Base-by-base conservation (phyloP, 2,113 vertebrate genomes). In the Protobothrops mucrosquamatus region DNA sequence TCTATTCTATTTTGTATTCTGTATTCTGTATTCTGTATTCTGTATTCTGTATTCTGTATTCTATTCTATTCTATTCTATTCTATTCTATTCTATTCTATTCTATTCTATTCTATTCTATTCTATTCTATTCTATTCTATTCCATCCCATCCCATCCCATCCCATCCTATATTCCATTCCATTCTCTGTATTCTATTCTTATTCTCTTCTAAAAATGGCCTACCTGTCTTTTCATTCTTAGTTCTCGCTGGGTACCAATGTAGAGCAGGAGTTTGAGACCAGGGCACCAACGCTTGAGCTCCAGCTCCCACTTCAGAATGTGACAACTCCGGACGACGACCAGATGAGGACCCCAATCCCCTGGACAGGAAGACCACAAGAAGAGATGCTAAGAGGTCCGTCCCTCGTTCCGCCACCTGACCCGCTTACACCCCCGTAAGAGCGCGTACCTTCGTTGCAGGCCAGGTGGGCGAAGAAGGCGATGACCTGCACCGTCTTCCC, bases 231-330 rank as follows among this genome's bases (percentile, higher is more conserved):
- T 98, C 89, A 96, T 97, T 97, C 97, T 97, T 74, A 99, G 98
- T 87, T 99, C 98, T 94, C 93, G 97, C 94, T 97, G 98, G 94
- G 97, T 98, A 89, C 99, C 99, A 24, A 99, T 98, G 88, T 99
- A 99, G 43, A 99, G 96, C 43, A 99, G 98, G 92, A 99, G 97
- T 96, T 99, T 99, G 51, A 99, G 95, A 0, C 98, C 98, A 0
- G 99, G 99, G 92, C 98, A 99, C 99, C 99, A 99, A 57, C 99
- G 98, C 94, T 99, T 99, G 94, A 99, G 96, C 95, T 99, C 99
- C 95, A 99, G 97, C 93, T 99, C 99, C 99, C 99, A 99, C 87
- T 97, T 99, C 46, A 99, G 1, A 51, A 99, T 98, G 95, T 98
- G 99, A 96, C 98, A 98, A 11, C 98, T 98, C 88, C 99, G 97